These are phyloP conservation scores for Anniella stebbinsi DNA, from an alignment of 2,797 vertebrate species.

Conservation along the genomic window DNA sequence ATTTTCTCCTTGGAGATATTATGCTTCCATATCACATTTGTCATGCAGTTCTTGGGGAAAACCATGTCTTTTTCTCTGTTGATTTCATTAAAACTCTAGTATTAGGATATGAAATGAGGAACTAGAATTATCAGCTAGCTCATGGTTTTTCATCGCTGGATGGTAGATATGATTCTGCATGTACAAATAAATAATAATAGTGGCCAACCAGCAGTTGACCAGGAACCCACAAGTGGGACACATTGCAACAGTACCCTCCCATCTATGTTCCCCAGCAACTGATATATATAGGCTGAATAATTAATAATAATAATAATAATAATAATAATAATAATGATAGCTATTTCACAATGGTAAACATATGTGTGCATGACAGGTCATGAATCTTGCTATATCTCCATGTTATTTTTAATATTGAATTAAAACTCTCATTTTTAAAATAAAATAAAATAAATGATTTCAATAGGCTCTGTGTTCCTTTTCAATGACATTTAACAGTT, in stretches of 20 bases:
- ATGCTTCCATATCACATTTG: constrained; percentile 53
- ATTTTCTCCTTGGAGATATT: constrained; percentile 47
- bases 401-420: constrained; percentile 57
- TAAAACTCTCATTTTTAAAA: constrained; percentile 57
- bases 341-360: constrained; percentile 77
- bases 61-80: constrained; percentile 31
- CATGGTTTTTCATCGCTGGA: constrained; percentile 42
- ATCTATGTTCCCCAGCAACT: no score
- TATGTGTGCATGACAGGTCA: constrained; percentile 64
- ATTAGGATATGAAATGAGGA: constrained; percentile 64
- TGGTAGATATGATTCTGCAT: constrained; percentile 44
- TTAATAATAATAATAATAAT: neutral
- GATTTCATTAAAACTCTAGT: constrained; percentile 61
- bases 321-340: constrained; percentile 43
- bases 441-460: no score
- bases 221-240: no score
- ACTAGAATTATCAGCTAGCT: constrained; percentile 48
- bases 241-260: no score
- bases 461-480: constrained; percentile 74
- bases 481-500: constrained; percentile 83
- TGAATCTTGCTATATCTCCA: constrained; percentile 56
- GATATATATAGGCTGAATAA: no score
- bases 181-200: neutral
- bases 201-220: no score
- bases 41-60: constrained; percentile 48